These are phyloP conservation scores for Sakesphorus luctuosus DNA, from an alignment of 2,113 vertebrate species.

Conservation along the genomic window DNA sequence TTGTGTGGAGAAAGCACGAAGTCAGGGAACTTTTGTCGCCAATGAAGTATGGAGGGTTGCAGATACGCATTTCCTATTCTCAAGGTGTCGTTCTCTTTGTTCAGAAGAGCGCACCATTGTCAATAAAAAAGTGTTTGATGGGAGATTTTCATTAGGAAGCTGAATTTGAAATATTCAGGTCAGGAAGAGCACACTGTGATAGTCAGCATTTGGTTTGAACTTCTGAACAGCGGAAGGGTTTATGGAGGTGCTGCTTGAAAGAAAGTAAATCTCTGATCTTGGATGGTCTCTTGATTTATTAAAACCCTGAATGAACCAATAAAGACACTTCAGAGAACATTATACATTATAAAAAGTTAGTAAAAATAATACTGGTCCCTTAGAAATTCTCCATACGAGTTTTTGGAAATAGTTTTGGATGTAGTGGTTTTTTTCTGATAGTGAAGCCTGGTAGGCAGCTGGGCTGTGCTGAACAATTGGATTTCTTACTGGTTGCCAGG, in stretches of 20 bases:
- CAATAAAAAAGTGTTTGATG: constrained; percentile 39
- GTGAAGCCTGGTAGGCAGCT: not conserved
- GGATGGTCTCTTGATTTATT: constrained; percentile 39
- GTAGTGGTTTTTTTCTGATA: not conserved
- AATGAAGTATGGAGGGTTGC: constrained; percentile 26
- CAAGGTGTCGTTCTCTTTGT: constrained; percentile 20
- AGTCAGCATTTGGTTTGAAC: constrained; percentile 39
- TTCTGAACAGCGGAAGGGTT: constrained; percentile 25
- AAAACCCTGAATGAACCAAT: constrained; percentile 34
- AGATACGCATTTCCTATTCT: constrained; percentile 21
- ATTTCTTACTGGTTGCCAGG: not conserved
- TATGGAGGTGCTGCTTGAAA: constrained; percentile 34
- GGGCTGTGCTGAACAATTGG: constrained; percentile 7
- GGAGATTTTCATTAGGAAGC: constrained; percentile 49
- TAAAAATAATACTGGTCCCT: not conserved
- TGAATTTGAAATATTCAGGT: constrained; percentile 56
- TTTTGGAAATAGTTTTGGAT: constrained; percentile 12
- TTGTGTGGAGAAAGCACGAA: constrained; percentile 21
- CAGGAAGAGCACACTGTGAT: constrained; percentile 29
- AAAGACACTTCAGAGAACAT: constrained; percentile 52
- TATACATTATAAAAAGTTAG: constrained; percentile 13
- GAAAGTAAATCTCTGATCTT: constrained; percentile 19
- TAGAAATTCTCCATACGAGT: constrained; percentile 13
- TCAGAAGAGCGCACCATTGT: constrained; percentile 23
- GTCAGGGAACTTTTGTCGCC: constrained; percentile 38